phyloP scores from a whole-genome alignment of 2,888 invertebrate genomes.

The Synergus laeviventris region DNA sequence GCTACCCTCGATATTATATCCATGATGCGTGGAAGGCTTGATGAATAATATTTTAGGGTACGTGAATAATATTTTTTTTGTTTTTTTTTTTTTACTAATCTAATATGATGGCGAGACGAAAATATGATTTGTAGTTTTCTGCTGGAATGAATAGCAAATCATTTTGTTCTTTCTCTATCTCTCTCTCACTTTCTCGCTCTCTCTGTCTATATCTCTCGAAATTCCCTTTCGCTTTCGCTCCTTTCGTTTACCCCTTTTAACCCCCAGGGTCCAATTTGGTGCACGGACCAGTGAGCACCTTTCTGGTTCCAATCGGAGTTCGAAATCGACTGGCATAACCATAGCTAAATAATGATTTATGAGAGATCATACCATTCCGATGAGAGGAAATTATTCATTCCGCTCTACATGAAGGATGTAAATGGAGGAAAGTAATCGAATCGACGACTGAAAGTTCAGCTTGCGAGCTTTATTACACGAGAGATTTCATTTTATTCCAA shows the following conservation, averaged over 20 bases:
- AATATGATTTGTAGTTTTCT: slow-evolving; percentile 57
- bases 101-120: slow-evolving; percentile 43
- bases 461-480: neutral
- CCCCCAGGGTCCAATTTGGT: slow-evolving; percentile 49
- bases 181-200: slow-evolving; percentile 40
- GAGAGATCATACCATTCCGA: slow-evolving; percentile 51
- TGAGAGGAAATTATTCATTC: slow-evolving; percentile 54
- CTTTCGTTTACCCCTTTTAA: slow-evolving; percentile 26
- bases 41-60: slow-evolving; percentile 47
- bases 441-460: neutral
- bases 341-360: slow-evolving; percentile 54
- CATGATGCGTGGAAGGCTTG: slow-evolving; percentile 31
- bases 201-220: neutral
- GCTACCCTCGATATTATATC: slow-evolving; percentile 1
- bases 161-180: neutral
- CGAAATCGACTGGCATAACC: slow-evolving; percentile 48
- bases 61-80: slow-evolving; percentile 51
- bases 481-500: neutral
- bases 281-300: slow-evolving; percentile 50
- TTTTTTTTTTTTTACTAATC: neutral
- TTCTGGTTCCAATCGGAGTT: slow-evolving; percentile 43
- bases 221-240: slow-evolving; percentile 17
- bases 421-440: slow-evolving; percentile 42
- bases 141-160: slow-evolving; percentile 52
- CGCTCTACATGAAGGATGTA: slow-evolving; percentile 45